Base-by-base conservation (phyloP, 1,140 invertebrate species). In the Bombus fervidus region DNA sequence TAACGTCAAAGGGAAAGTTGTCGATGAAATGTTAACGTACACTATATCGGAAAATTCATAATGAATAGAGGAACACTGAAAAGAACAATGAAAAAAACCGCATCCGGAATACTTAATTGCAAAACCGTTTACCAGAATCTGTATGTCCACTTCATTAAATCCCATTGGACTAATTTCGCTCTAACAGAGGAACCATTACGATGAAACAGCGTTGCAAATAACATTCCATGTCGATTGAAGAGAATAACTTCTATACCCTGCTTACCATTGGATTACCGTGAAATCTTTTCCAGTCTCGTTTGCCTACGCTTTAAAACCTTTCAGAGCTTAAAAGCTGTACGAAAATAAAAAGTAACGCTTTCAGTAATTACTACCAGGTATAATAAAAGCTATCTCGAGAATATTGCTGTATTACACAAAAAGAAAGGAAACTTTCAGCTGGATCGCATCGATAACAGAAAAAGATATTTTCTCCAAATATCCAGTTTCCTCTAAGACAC, bases 201-300 rank as follows among this genome's bases (percentile, higher is more conserved):
- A 39, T 39, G 68, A 71, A 71, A 39, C 37, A 71, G 28, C 25
- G 37, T 39, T 39, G 37, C 34, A 39, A 39, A 28, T 69, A 69
- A 71, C 68, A 37, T 28, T 69, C 3, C 25, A 39, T 71, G 68
- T 71, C 68, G 68, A 71, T 37, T 28, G 68, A 71, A 71, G 37
- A 9, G 68, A 71, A 71, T 28, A 71, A 71, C 15, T 71, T 71
- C 10, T 71, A 28, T 25, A 39, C 25, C 68, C 37, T 71, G 25
- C 68, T 71, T 71, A 71, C 68, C 68, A 39, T 71, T 28, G 68
- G 68, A 71, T 71, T 71, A 71, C 37, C 37, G 22, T 28, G 68
- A 71, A 71, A 28, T 71, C 68, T 39, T 71, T 39, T 5, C 5
- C 68, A 5, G 37, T 39, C 68, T 71, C 68, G 37, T 71, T 71